Evolutionary conservation across 2,888 invertebrate species (phyloP), one percentile per base, ranked within the genome.

Genomic region (Phlogophora meticulosa): DNA sequence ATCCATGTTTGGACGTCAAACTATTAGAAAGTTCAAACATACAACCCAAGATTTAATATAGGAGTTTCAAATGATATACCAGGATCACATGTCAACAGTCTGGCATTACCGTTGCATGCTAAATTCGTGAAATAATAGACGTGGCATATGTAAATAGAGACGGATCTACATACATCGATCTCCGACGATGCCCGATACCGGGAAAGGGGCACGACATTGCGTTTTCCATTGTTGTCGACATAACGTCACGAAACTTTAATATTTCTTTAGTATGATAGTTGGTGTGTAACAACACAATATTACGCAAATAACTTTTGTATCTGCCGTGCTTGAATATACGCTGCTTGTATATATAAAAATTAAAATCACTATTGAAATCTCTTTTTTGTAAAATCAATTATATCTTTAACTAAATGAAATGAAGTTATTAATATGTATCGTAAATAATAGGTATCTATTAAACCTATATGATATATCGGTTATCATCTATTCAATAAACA

Each of bases 161-260:
- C 82, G 80, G 90, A 94, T 94, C 93, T 94, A 92, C 94, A 94
- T 94, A 93, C 92, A 93, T 93, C 92, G 91, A 92, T 93, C 93
- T 89, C 83, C 68, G 85, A 86, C 88, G 88, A 86, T 87, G 87
- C 82, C 88, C 82, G 91, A 92, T 92, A 92, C 88, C 76, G 84
- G 76, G 81, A 85, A 84, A 84, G 81, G 86, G 80, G 85, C 91
- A 90, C 91, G 91, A 91, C 82, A 74, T 79, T 76, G 88, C 57
- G 51, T 78, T 88, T 70, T 83, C 90, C 92, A 92, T 65, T 89
- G 83, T 57, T 62, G 22, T 32, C 87, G 87, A 86, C 81, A 77
- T 40, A 17, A 32, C 63, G 22, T 32, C 36, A 56, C 22, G 22
- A 22, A 43, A 28, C 22, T 1, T 38, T 0, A n/a, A 17, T 1